Evolutionary conservation across 2,797 vertebrate species (phyloP), one percentile per base, ranked within the genome.

Genomic region (Darevskia nairensis): DNA sequence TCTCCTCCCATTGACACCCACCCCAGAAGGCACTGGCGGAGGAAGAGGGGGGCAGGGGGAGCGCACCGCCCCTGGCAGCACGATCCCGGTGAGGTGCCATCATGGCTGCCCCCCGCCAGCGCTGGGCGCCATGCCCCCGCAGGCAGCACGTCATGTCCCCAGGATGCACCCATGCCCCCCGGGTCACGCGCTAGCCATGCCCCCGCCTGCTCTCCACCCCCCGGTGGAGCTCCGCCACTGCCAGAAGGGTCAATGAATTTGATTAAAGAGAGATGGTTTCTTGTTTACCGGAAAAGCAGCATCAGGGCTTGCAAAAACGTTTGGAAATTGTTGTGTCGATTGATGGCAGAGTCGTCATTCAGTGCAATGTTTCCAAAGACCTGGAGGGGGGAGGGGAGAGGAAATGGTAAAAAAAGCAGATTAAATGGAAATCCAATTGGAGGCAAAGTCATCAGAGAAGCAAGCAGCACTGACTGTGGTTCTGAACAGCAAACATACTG

Each of bases 341-440:
- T 98, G 91, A 99, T 99, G 90, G 97, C 97, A 0, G 96, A 96
- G 0, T 98, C 98, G 0, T 99, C 98, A 0, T 97, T 97, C 76
- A 99, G 93, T 3, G 97, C 97, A 1, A 99, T 99, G 95, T 99
- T 99, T 66, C 99, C 99, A 94, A 99, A 99, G 3, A 99, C 98
- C 99, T 99, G 96, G 78, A 77, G 85, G 0, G 32, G 81, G 0
- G 32, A 80, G 71, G 90, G 3, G 23, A 66, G 32, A 69, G 17
- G 29, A 86, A 79, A 27, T 69, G 15, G 77, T n/a, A 13, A 55
- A 76, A 76, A 75, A 46, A 32, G 55, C 23, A 27, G 39, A 13
- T 81, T 25, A 23, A n/a, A 25, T 5, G 11, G 15, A 55, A 50
- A 15, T 0, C 35, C 15, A 3, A 11, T 3, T 46, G 6, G 6